These are phyloP conservation scores for Steinernema hermaphroditum DNA, from an alignment of 2,888 invertebrate genomes.

Conservation along the genomic window DNA sequence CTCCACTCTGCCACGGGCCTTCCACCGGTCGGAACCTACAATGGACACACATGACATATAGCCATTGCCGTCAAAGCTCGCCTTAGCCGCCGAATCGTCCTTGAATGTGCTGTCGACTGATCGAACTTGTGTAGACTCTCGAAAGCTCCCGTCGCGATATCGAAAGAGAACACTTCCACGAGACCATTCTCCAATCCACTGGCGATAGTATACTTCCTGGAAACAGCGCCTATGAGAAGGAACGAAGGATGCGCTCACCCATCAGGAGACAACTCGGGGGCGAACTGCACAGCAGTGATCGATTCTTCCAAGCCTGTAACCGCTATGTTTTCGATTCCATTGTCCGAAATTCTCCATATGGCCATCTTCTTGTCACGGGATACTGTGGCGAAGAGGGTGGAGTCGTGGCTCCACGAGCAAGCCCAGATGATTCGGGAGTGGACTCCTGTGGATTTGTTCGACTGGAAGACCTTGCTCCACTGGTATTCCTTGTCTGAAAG, in stretches of 20 bases:
- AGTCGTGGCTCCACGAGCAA: conserved; percentile 35
- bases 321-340: not conserved
- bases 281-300: conserved; percentile 36
- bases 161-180: conserved; percentile 9
- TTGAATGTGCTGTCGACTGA: conserved; percentile 2
- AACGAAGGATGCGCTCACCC: conserved; percentile 12
- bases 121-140: not conserved
- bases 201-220: conserved; percentile 22
- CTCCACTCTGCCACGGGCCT: conserved; percentile 12
- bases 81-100: conserved; percentile 11
- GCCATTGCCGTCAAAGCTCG: not conserved
- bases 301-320: conserved; percentile 17
- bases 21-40: conserved; percentile 16
- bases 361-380: conserved; percentile 35
- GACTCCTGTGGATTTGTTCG: conserved; percentile 3
- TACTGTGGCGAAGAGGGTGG: conserved; percentile 33
- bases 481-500: not conserved
- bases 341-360: conserved; percentile 30
- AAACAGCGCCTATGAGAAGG: not conserved
- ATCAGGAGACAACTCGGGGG: conserved; percentile 7
- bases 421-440: conserved; percentile 32
- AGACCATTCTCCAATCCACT: conserved; percentile 30
- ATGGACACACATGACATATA: not conserved
- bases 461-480: conserved; percentile 22
- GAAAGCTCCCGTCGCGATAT: not conserved